Base-by-base conservation (phyloP, 1,140 invertebrate genomes). In the Zaprionus camerounensis region DNA sequence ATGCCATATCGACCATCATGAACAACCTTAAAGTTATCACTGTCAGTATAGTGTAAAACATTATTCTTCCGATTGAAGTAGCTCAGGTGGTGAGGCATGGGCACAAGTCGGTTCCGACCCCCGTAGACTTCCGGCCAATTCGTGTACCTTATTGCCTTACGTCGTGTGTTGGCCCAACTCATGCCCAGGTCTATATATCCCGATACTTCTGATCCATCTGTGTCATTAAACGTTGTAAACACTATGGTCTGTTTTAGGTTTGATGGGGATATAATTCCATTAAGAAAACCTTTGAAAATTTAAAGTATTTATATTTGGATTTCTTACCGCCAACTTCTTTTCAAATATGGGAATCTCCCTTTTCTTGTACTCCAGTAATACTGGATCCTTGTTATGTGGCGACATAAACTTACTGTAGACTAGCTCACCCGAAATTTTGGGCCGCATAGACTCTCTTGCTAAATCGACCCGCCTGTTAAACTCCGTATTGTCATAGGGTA, bases 111-210 rank as follows among this genome's bases (percentile, higher is more conserved):
- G 0, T 20, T 15, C 1, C 53, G 71, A 2, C 86, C 79, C 9
- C 77, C 64, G 11, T 75, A 92, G 4, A 92, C 64, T 0, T 26
- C 78, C 1, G 31, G 34, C 92, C 92, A 92, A 55, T 92, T 76
- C 1, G 76, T 82, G 24, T 75, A 74, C 20, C 58, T 74, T 0
- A 76, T 12, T 0, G 20, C 12, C 1, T 61, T 36, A 0, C 71
- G 53, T 24, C 57, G 66, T 7, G 76, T 70, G 44, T 76, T 72
- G 2, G 61, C 57, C 71, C 87, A 88, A 53, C 92, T 92, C 34
- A 76, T 64, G 7, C 78, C 92, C 71, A 88, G 78, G 28, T 92
- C 92, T 5, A 92, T 73, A 44, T 92, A 92, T 2, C 82, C 85
- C 0, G 92, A 91, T 17, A 85, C 71, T 20, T 92, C 87, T 1